A percentile compares a stretch with the other conserved stretches of the same genome.
phyloP scores from a whole-genome alignment of 2,113 vertebrate genomes.

The Chaetodon auriga region DNA sequence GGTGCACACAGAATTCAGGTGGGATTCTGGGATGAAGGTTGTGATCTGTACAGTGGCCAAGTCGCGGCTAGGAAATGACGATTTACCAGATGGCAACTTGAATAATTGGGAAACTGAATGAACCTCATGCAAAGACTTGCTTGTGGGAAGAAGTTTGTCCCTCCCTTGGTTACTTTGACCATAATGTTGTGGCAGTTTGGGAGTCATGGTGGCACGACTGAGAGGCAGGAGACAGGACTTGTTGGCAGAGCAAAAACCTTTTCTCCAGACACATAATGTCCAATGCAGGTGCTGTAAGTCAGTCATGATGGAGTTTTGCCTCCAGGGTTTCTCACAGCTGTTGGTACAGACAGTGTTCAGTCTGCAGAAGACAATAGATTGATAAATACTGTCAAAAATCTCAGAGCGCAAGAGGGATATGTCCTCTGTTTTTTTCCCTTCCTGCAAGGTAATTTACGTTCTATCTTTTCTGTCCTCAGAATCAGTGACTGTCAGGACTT shows the following conservation, averaged over 20 bases:
- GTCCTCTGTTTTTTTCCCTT: background rate
- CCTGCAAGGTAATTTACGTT: background rate
- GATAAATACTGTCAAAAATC: conserved; percentile 39
- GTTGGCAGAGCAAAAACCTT: conserved; percentile 44
- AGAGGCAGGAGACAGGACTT: conserved; percentile 4
- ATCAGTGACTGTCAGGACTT: background rate
- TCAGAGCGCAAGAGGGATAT: conserved; percentile 1
- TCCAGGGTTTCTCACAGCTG: conserved; percentile 63
- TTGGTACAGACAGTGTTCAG: conserved; percentile 42
- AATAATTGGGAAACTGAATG: conserved; percentile 48
- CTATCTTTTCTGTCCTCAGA: no score
- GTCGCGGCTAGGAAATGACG: conserved; percentile 12
- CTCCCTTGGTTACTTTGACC: conserved; percentile 21
- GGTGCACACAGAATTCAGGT: conserved; percentile 51
- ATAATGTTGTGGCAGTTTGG: conserved; percentile 20
- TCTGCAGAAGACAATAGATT: conserved; percentile 41
- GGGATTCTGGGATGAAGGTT: conserved; percentile 62
- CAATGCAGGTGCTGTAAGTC: conserved; percentile 63
- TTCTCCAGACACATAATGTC: conserved; percentile 48
- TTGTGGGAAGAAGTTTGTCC: conserved; percentile 5
- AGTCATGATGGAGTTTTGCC: conserved; percentile 53
- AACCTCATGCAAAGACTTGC: conserved; percentile 19
- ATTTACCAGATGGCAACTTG: conserved; percentile 64
- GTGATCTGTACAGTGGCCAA: conserved; percentile 50
- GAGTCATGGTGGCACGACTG: conserved; percentile 27